phyloP scores from a whole-genome alignment of 2,113 vertebrate genomes.

The Nycticebus coucang region DNA sequence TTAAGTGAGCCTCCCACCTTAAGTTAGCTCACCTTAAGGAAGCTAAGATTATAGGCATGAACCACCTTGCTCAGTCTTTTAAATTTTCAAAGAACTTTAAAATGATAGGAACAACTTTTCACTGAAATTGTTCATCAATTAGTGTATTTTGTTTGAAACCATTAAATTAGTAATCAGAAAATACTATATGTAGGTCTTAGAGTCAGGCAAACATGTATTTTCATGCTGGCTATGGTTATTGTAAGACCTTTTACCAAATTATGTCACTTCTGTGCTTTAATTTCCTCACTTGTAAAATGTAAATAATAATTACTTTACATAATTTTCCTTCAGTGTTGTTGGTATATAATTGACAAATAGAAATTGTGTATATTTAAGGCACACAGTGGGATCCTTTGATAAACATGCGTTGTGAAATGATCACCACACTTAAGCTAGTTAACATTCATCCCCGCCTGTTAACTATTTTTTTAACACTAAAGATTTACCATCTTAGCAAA shows the following conservation, averaged over 20 bases:
- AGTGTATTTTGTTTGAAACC: background rate
- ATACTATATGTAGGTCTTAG: background rate
- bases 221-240: background rate
- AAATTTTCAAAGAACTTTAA: background rate
- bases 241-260: background rate
- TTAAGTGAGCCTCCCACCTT: no score
- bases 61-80: background rate
- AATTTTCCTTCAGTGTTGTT: background rate
- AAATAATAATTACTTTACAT: background rate
- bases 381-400: background rate
- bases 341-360: background rate
- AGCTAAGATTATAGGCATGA: no score
- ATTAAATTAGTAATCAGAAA: constrained; percentile 39
- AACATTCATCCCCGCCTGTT: background rate
- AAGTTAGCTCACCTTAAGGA: no score
- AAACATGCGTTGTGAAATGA: background rate
- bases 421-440: background rate
- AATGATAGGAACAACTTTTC: background rate
- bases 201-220: background rate
- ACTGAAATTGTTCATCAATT: background rate
- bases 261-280: background rate
- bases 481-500: background rate
- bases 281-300: constrained; percentile 30
- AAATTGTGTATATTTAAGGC: background rate
- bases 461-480: background rate